Evolutionary conservation across 1,140 invertebrate species (phyloP).

Genomic region (Helicorthomorpha holstii): DNA sequence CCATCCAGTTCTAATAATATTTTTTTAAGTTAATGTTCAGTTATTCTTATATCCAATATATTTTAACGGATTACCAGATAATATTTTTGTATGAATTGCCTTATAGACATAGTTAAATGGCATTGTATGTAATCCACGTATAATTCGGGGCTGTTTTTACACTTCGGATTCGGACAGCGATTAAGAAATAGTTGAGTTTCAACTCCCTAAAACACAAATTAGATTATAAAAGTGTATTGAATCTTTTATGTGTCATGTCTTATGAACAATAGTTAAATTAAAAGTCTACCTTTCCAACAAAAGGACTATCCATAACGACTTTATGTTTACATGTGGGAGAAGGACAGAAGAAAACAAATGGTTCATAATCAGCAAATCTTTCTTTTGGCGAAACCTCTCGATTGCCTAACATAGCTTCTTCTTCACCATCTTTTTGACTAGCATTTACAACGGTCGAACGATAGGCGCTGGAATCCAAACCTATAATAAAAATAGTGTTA

Average conservation of each 20-base stretch:
- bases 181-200: slow-evolving; percentile 37
- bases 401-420: neutral
- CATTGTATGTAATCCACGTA: slow-evolving; percentile 1
- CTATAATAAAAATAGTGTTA: too few relatives aligned
- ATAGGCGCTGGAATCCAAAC: neutral
- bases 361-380: neutral
- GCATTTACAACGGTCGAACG: neutral
- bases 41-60: too few relatives aligned
- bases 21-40: too few relatives aligned
- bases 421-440: neutral
- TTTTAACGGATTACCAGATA: slow-evolving; percentile 49
- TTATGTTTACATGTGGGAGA: slow-evolving; percentile 24
- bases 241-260: too few relatives aligned
- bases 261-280: too few relatives aligned
- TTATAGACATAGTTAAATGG: slow-evolving; percentile 7
- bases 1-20: slow-evolving; percentile 45
- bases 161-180: slow-evolving; percentile 34
- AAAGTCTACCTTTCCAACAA: slow-evolving; percentile 18
- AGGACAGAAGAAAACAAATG: slow-evolving; percentile 24
- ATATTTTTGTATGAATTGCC: slow-evolving; percentile 43
- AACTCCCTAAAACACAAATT: slow-evolving; percentile 5
- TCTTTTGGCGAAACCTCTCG: neutral
- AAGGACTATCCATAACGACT: slow-evolving; percentile 26
- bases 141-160: slow-evolving; percentile 23
- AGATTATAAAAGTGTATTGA: neutral